A percentile compares a stretch with the other conserved stretches of the same genome.
Conservation (phyloP, 2,797 vertebrate genomes). For the Melanotaenia parkinsoni region DNA sequence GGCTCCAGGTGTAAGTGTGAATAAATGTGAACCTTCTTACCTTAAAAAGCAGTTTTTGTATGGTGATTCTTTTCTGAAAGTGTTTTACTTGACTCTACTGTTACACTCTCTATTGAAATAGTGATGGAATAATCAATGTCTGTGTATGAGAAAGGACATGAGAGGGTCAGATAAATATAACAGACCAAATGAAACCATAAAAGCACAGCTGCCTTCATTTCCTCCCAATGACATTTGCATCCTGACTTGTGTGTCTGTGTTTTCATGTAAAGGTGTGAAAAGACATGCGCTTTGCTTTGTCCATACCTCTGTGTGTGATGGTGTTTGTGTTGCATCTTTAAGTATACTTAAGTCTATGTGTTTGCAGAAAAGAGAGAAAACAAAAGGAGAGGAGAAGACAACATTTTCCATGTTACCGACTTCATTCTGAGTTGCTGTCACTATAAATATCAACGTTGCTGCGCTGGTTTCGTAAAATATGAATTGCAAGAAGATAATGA, state of each 20-base stretch:
- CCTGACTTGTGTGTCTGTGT: conserved; percentile 19
- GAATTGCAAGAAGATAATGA: neutral
- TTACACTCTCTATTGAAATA: conserved; percentile 39
- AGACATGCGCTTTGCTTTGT: neutral
- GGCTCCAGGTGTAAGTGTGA: conserved; percentile 36
- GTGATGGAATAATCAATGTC: conserved; percentile 68
- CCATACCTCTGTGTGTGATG: conserved; percentile 3
- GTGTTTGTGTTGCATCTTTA: conserved; percentile 3
- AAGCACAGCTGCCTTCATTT: conserved; percentile 70
- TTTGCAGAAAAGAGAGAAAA: conserved; percentile 3
- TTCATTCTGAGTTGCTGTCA: conserved; percentile 1
- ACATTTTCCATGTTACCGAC: conserved; percentile 15
- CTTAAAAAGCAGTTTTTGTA: conserved; percentile 26
- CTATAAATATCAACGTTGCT: conserved; percentile 8
- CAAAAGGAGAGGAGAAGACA: neutral
- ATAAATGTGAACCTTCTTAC: conserved; percentile 12
- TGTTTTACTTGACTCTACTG: conserved; percentile 18
- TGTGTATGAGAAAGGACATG: conserved; percentile 37
- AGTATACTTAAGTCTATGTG: neutral
- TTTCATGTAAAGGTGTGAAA: conserved; percentile 1
- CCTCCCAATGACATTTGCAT: conserved; percentile 39
- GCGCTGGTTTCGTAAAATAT: neutral
- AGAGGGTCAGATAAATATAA: conserved; percentile 72
- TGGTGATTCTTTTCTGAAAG: neutral
- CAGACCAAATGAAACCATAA: conserved; percentile 68